Percentiles rank a stretch among this genome's conserved stretches.
phyloP scores from a whole-genome alignment of 2,113 vertebrate species.

The Sylvia atricapilla region DNA sequence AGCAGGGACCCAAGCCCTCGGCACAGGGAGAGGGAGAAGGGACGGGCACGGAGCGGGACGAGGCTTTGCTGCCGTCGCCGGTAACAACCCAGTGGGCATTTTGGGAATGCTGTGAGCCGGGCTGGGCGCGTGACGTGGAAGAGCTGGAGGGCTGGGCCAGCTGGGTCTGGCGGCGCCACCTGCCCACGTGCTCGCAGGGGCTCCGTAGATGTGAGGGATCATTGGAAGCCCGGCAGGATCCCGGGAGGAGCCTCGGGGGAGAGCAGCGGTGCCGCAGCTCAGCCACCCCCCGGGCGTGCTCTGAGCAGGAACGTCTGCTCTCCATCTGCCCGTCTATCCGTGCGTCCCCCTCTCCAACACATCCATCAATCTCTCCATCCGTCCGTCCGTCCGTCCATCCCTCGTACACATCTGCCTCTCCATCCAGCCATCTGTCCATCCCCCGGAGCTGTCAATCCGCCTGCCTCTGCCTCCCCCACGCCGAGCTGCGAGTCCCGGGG shows the following conservation, averaged over 20 bases:
- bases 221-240: rapidly evolving
- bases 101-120: neutral
- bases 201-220: neutral
- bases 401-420: neutral
- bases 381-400: neutral
- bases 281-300: neutral
- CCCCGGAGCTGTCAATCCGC: slow-evolving; percentile 44
- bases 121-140: neutral
- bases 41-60: rapidly evolving
- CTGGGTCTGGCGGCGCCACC: neutral
- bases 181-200: neutral
- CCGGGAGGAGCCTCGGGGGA: neutral
- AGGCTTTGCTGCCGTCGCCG: neutral
- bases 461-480: neutral
- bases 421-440: slow-evolving; percentile 29
- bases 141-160: neutral
- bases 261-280: neutral
- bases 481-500: neutral
- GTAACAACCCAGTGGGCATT: neutral
- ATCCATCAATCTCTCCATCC: slow-evolving; percentile 15
- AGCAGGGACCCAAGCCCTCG: neutral
- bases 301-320: neutral
- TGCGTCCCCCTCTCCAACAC: neutral
- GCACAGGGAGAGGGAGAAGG: neutral
- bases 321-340: neutral